Base-by-base conservation (phyloP, 2,888 invertebrate genomes). In the Girardia tigrina region DNA sequence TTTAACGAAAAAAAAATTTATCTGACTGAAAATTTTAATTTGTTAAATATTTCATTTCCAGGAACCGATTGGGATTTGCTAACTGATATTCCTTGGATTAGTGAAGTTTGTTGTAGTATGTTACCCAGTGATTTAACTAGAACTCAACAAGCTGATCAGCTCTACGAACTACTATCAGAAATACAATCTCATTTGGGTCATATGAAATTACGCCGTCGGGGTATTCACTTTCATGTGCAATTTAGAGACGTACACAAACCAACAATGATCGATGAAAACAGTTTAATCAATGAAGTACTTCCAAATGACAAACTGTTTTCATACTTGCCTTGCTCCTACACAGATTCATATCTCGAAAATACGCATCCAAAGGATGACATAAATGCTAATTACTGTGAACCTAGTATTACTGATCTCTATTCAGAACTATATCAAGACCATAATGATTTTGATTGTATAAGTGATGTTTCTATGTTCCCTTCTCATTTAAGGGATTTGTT, bases 1-100 rank as follows among this genome's bases (percentile, higher is more conserved):
- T n/a, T n/a, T n/a, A n/a, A n/a, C n/a, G n/a, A n/a, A n/a, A n/a
- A n/a, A n/a, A n/a, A n/a, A n/a, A n/a, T n/a, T n/a, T n/a, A n/a
- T n/a, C n/a, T n/a, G n/a, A n/a, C n/a, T n/a, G n/a, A n/a, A n/a
- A n/a, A n/a, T n/a, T n/a, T n/a, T n/a, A n/a, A n/a, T n/a, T n/a
- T n/a, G n/a, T n/a, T n/a, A n/a, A n/a, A n/a, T n/a, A n/a, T n/a
- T n/a, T n/a, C n/a, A n/a, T n/a, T n/a, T n/a, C n/a, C 23, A 56
- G 56, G 56, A 56, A 56, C 56, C 28, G 75, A 69, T 23, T 78
- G 78, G 78, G 78, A 79, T 29, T 26, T 79, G 23, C 77, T 78
- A 2, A 80, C 80, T 36, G 80, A 80, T 56, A 78, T 80, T n/a
- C 79, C 80, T 26, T 79, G 79, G 78, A 69, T 80, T 27, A 74